Base-by-base conservation (phyloP, 2,797 vertebrate species). In the Eutrigla gurnardus region DNA sequence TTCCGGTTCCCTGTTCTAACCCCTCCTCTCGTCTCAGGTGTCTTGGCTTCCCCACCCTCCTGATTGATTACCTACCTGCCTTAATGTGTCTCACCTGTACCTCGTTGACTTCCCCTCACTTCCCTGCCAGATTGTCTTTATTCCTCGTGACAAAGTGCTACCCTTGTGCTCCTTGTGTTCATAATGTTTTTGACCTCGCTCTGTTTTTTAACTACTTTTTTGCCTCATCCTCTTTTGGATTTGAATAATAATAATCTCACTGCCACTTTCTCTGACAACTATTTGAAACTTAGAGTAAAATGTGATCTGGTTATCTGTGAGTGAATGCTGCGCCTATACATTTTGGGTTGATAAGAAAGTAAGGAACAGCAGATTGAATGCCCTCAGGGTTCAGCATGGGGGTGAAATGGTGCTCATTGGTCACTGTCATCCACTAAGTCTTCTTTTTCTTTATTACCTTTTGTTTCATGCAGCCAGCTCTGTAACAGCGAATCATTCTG, bases 341-440 rank as follows among this genome's bases (percentile, higher is more conserved):
- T 58, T 70, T 58, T 65, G 58, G 37, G 40, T 42, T 58, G 88
- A 89, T 88, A 82, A 86, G 81, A 72, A 79, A 80, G 75, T 67
- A 64, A 76, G 68, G 60, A 86, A 74, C 75, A 64, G 46, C 59
- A 70, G 83, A 90, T 90, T 86, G 90, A 88, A 87, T 69, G 78
- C 79, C 76, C 74, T 73, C 70, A 39, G 73, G 83, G 85, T 87
- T 86, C 83, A 83, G 83, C 86, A 78, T 7, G 78, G 83, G 84
- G 84, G 64, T 80, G 73, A 43, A 46, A 61, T 13, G 32, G 49
- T 65, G 78, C 78, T 81, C 86, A 65, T 86, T 89, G 88, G 85
- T 91, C 90, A 88, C 83, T 90, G 91, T 90, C 88, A 84, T 69
- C 79, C 81, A 39, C 66, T 60, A 70, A 83, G 70, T 84, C 84